Conservation (phyloP, 2,113 vertebrate species). For the Crocuta crocuta region DNA sequence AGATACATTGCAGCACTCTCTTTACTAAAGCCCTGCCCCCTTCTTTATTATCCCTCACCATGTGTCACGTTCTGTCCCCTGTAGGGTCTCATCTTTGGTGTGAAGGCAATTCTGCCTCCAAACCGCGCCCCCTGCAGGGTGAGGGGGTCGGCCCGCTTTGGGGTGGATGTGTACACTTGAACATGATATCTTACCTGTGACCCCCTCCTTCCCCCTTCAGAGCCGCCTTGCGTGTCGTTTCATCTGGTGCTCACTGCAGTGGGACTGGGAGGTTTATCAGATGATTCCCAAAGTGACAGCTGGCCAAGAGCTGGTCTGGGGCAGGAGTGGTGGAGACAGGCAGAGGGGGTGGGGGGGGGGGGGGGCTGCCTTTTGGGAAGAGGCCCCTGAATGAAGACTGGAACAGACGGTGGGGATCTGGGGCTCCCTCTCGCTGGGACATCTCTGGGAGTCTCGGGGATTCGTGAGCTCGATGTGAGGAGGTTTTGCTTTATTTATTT, state of each 20-base stretch:
- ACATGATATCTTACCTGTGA: neutral
- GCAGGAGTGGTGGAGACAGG: neutral
- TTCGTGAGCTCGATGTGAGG: neutral
- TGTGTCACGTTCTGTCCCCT: neutral
- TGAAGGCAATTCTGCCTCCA: neutral
- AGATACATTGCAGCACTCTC: neutral
- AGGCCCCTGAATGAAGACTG: neutral
- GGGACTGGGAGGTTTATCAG: conserved; percentile 1
- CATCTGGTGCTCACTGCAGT: neutral
- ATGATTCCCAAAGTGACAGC: conserved; percentile 48
- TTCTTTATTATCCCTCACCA: neutral
- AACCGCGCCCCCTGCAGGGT: neutral
- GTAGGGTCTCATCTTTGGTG: neutral
- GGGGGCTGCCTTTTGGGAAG: neutral
- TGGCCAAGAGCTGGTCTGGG: neutral
- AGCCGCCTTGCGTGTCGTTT: neutral
- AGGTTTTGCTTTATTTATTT: neutral
- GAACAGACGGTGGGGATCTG: neutral
- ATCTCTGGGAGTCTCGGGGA: neutral
- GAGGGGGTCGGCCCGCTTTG: neutral
- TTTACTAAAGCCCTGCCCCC: neutral
- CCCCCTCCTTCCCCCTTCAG: neutral
- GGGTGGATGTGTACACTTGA: neutral
- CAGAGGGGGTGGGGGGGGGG: neutral
- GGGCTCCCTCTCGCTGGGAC: neutral